These are phyloP conservation scores for Drosophila macrospina DNA, from an alignment of 2,888 invertebrate species.

Conservation along the genomic window DNA sequence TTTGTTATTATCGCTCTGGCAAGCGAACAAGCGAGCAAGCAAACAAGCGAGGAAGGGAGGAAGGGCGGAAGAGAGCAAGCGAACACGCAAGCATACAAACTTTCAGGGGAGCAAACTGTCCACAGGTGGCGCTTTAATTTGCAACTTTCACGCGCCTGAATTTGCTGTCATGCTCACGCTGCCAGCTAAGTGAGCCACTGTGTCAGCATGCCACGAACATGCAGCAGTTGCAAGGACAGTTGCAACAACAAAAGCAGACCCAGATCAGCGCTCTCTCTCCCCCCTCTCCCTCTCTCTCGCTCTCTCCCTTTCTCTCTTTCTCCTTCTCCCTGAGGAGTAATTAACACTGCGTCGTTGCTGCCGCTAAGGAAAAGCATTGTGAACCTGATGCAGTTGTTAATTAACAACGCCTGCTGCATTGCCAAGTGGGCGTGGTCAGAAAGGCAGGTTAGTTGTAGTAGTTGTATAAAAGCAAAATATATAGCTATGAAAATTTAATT, in stretches of 20 bases:
- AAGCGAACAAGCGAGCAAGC: constrained; percentile 22
- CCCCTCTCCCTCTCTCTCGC: not conserved
- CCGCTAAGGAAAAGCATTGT: constrained; percentile 70
- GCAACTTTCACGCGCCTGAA: constrained; percentile 62
- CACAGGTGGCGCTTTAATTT: constrained; percentile 77
- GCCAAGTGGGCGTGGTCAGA: constrained; percentile 50
- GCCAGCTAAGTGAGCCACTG: constrained; percentile 73
- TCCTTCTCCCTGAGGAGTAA: constrained; percentile 64
- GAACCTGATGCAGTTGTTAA: constrained; percentile 69
- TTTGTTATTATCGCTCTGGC: constrained; percentile 58
- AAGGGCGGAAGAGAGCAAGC: too few species aligned
- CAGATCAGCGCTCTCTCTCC: constrained; percentile 17
- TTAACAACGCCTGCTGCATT: constrained; percentile 52
- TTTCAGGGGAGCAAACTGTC: constrained; percentile 23
- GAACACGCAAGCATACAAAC: constrained; percentile 3
- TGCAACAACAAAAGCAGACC: not conserved
- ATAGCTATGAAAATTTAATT: constrained; percentile 2
- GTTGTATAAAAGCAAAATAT: not conserved
- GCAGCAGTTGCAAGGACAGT: constrained; percentile 5
- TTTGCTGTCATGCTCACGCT: constrained; percentile 50
- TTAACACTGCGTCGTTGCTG: constrained; percentile 74
- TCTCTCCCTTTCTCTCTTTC: not conserved
- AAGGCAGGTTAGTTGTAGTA: not conserved
- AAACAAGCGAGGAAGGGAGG: constrained; percentile 11
- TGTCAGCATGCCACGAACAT: constrained; percentile 56